These are phyloP conservation scores for Hypomecis punctinalis DNA, from an alignment of 2,888 invertebrate species.

Conservation along the genomic window DNA sequence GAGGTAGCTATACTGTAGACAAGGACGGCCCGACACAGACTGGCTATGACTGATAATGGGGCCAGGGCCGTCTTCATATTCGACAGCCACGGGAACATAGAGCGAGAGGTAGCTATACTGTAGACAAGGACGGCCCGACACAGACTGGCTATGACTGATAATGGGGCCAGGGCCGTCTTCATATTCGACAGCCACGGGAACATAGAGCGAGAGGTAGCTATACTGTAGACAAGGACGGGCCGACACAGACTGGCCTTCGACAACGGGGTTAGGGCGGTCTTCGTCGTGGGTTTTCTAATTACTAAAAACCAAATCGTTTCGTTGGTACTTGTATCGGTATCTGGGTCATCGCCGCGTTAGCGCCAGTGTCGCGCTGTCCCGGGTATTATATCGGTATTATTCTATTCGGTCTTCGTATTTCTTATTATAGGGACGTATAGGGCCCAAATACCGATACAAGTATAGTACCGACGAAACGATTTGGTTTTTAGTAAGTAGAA, in stretches of 20 bases:
- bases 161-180: slow-evolving; percentile 91
- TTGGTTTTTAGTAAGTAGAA: no score
- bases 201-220: slow-evolving; percentile 83
- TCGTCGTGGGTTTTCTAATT: no score
- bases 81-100: slow-evolving; percentile 90
- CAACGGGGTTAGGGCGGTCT: slow-evolving; percentile 92
- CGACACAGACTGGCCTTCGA: slow-evolving; percentile 73
- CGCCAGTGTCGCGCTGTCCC: no score
- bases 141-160: background rate
- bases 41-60: slow-evolving; percentile 88
- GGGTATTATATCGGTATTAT: no score
- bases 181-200: slow-evolving; percentile 86
- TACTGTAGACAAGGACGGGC: background rate
- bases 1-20: slow-evolving; percentile 76
- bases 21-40: background rate
- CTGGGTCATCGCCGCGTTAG: no score
- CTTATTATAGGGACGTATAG: no score
- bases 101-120: slow-evolving; percentile 86
- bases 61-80: slow-evolving; percentile 93
- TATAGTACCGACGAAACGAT: no score
- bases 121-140: background rate
- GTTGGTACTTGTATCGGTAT: no score
- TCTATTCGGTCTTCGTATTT: no score
- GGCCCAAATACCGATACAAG: no score
- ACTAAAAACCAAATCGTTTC: no score